Base-by-base conservation (phyloP, 2,888 invertebrate species). In the Drosophila tanythrix region DNA sequence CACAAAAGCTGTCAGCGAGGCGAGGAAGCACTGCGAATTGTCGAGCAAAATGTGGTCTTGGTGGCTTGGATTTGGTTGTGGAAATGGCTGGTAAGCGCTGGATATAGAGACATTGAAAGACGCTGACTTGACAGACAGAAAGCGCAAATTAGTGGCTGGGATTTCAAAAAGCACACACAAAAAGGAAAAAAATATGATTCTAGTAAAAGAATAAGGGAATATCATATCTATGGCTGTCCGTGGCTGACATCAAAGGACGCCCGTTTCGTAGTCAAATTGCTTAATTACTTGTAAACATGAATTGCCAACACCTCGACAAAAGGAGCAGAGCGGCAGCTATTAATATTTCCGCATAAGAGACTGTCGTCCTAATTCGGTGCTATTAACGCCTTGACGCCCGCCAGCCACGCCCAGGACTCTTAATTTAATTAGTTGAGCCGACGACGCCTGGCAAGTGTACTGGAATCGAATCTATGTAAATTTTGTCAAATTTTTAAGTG, bases 221-320 rank as follows among this genome's bases (percentile, higher is more conserved):
- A 70, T 81, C 43, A 72, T 69, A 66, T 71, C 67, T 72, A 60
- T 50, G 56, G 53, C 70, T 66, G 55, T 25, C 36, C 27, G 52
- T 13, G 61, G 40, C 8, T 43, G 60, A 88, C 84, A 79, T 84
- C 84, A 84, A 88, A 88, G 88, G 52, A 57, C 38, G 48, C 35
- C 38, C 31, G 33, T 65, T 68, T 73, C 52, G 58, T 66, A 58
- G 73, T 66, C 64, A 83, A 88, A 88, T 84, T 85, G 85, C 82
- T 78, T 89, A 86, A 86, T 86, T 89, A 87, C 79, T 89, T 86
- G 85, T 89, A 89, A 86, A 86, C 88, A 89, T 86, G 85, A 89
- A 79, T 83, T 89, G 82, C 68, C 81, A 81, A 88, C 84, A 79
- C 87, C 81, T 86, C 65, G 52, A 38, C 58, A 15, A 36, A 29